Evolutionary conservation across 2,888 invertebrate species (phyloP), one percentile per base, ranked within the genome.

Genomic region (Sinotaia quadrata): DNA sequence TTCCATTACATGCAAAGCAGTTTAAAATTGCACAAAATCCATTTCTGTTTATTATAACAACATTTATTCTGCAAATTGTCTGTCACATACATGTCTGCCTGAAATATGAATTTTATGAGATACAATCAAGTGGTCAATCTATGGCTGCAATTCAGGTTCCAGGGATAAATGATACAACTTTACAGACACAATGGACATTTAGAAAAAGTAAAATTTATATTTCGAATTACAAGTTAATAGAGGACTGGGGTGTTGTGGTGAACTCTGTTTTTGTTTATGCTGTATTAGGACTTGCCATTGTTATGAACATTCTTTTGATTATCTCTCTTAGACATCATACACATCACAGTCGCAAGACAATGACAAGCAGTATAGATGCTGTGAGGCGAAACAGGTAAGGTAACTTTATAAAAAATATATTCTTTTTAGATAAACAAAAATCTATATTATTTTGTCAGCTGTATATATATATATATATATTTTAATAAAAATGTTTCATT

Each of bases 1-100:
- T 59, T 18, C 59, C 59, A 8, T 44, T 59, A 18, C 37, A 59
- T 12, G 59, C 59, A 21, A 59, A 59, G 24, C 41, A 24, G 41
- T 59, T 41, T 29, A 12, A 18, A 21, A n/a, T 59, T 24, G 27
- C 36, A 7, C 33, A 29, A 41, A n/a, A 27, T 24, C 59, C 59
- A 7, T 10, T 33, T 27, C 41, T 27, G 10, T 41, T 59, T n/a
- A 59, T 41, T 21, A 18, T 27, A 12, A 7, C 27, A 24, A 29
- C 41, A 2, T 8, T 29, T 10, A 5, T 41, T 18, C 12, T 59
- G 8, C 18, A 41, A 18, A 41, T 59, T 12, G 21, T 59, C 2
- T 24, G 27, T 0, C 37, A 59, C 24, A 1, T 59, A 7, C 12
- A 41, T 18, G n/a, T 36, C 41, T 12, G 27, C 8, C 15, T 59